Base-by-base conservation (phyloP, 2,888 invertebrate genomes). In the Syrphus vitripennis region DNA sequence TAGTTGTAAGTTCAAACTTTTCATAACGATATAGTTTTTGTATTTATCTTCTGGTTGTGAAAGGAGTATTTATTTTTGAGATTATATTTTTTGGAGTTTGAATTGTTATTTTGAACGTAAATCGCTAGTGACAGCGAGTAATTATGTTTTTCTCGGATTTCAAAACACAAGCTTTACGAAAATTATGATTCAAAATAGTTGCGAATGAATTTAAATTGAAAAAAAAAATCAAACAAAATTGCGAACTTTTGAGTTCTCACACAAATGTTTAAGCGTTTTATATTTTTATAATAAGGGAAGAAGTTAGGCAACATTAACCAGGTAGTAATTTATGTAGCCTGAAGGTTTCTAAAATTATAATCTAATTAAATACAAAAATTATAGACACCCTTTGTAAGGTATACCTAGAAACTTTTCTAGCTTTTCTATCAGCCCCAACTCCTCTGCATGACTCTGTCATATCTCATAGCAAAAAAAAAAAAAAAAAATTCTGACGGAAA, bases 401-500 rank as follows among this genome's bases (percentile, higher is more conserved):
- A 34, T 10, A 14, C 4, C 4, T 24, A 19, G 16, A 45, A 16
- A 42, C n/a, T 21, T 19, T 9, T 48, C 10, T 48, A 6, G 2
- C 4, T 57, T 10, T 31, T n/a, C 31, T 16, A 3, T 26, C 29
- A 10, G 9, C 31, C 16, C 71, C 16, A 24, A n/a, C 61, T 3
- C 16, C 4, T 12, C 29, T 6, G 34, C 10, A 4, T 24, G n/a
- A 40, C 5, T 37, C 34, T 63, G 4, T 24, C 29, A 61, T 74
- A 63, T 63, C 26, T 61, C 59, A 72, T 59, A 42, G 26, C 45
- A 61, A 83, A 72, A 78, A 37, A 34, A 34, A 34, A 31, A 31
- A 31, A 31, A 7, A 34, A 9, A 34, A 10, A 34, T n/a, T 7
- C 74, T 57, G 79, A 83, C 55, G 53, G 40, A 74, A 79, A 83